These are phyloP conservation scores for Brachionus rubens DNA, from an alignment of 1,140 invertebrate species.

Conservation along the genomic window DNA sequence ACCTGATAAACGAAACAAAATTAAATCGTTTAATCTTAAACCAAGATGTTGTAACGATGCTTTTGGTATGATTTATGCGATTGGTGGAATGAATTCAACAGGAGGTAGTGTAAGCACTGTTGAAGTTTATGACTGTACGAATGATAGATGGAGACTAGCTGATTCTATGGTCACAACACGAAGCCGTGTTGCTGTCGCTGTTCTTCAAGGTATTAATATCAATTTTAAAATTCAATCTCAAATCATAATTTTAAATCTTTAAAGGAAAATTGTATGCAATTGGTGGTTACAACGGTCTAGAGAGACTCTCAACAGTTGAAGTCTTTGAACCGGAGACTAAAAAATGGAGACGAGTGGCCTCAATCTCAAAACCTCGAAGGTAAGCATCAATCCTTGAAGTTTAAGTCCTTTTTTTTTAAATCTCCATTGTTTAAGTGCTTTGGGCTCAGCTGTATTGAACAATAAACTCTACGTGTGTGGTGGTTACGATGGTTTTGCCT, in stretches of 20 bases:
- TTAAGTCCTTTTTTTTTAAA: background rate
- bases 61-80: constrained; percentile 77
- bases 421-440: constrained; percentile 51
- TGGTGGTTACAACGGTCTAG: constrained; percentile 64
- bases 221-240: background rate
- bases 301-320: constrained; percentile 61
- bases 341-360: constrained; percentile 63
- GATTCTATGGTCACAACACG: constrained; percentile 80
- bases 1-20: constrained; percentile 73
- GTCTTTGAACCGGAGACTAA: constrained; percentile 68
- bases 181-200: constrained; percentile 78
- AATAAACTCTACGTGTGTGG: constrained; percentile 50
- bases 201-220: constrained; percentile 63
- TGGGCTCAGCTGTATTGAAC: constrained; percentile 49
- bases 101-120: constrained; percentile 81
- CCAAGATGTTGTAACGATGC: constrained; percentile 73
- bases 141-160: constrained; percentile 71
- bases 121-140: constrained; percentile 76
- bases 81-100: constrained; percentile 78
- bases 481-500: constrained; percentile 52
- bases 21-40: constrained; percentile 71
- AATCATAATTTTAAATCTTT: background rate
- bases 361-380: constrained; percentile 48
- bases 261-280: constrained; percentile 59
- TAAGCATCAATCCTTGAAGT: background rate